Conservation (phyloP, 2,888 invertebrate species). For the Hypselothyrea guttata region DNA sequence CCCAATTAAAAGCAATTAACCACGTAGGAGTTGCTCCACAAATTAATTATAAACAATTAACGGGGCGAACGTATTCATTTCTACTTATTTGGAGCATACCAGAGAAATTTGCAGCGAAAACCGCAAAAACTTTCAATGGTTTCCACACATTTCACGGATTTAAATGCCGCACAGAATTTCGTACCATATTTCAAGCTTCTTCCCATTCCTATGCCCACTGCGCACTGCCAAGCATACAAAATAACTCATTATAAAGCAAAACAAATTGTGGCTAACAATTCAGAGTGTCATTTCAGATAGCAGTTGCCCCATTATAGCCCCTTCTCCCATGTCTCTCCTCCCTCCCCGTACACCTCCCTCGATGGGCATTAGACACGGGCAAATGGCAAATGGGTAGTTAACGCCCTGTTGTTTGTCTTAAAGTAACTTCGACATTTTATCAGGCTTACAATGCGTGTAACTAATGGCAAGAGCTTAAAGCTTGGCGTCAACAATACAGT, state of each 20-base stretch:
- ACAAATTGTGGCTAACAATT: constrained; percentile 72
- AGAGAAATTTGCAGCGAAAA: constrained; percentile 3
- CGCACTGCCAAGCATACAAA: constrained; percentile 48
- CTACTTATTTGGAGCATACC: constrained; percentile 30
- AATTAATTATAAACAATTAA: constrained; percentile 65
- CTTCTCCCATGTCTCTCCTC: not conserved
- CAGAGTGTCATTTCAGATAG: constrained; percentile 61
- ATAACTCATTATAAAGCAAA: constrained; percentile 68
- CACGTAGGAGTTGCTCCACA: constrained; percentile 13
- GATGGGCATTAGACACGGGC: constrained; percentile 8
- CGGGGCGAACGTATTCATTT: constrained; percentile 21
- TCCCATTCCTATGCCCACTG: constrained; percentile 9
- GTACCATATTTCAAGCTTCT: not conserved
- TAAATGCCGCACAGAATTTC: too few relatives aligned
- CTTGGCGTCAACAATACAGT: too few relatives aligned
- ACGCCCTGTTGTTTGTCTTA: constrained; percentile 52
- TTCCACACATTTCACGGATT: not conserved
- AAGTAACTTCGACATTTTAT: constrained; percentile 58
- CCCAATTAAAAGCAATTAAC: constrained; percentile 55
- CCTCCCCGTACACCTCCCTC: not conserved
- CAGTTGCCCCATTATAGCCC: constrained; percentile 8
- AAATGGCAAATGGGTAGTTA: constrained; percentile 16
- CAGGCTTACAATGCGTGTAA: constrained; percentile 32
- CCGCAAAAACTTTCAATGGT: not conserved
- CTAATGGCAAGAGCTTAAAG: constrained; percentile 25